Base-by-base conservation (phyloP, 2,888 invertebrate species). In the Lepidochrysops patricia region DNA sequence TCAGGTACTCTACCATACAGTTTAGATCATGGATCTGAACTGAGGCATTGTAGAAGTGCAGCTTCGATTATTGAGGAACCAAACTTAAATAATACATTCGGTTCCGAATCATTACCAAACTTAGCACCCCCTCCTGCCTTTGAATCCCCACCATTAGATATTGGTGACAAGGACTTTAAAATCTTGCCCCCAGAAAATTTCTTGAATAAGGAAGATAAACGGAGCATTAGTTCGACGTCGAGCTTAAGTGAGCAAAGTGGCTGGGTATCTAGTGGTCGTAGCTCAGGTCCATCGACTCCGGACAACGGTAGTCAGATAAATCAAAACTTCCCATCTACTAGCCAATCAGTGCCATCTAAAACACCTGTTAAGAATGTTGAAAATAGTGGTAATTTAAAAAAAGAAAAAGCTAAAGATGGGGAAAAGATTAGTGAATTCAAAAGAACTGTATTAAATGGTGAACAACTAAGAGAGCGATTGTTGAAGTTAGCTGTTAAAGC, bases 161-260 rank as follows among this genome's bases (percentile, higher is more conserved):
- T 89, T 67, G 79, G 78, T 15, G 90, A 90, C 61, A 83, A 89
- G 74, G 85, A 90, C 71, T 90, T 90, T 43, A 89, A 89, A 79
- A 88, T 90, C 61, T 67, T 84, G 60, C 90, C 90, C 13, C 90
- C 90, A 2, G 89, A 89, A 66, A 89, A 76, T 67, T 90, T 90
- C 68, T 76, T 82, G 4, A 87, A 84, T 64, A 88, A 87, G 73
- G 84, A 88, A 64, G 76, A 79, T 34, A 87, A 86, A 68, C 70
- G 70, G 29, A 82, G 79, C 62, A 80, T 79, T 72, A 91, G 90
- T 67, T 92, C 93, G 6, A 93, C 93, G 0, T 92, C 93, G 13
- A 92, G 93, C 62, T 81, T 94, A 63, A 96, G 95, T 70, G 96
- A 96, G 78, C 94, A 95, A 79, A 96, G 96, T 72, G 96, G 96